These are phyloP conservation scores for Monarcha castaneiventris DNA, from an alignment of 2,113 vertebrate species.

Conservation along the genomic window DNA sequence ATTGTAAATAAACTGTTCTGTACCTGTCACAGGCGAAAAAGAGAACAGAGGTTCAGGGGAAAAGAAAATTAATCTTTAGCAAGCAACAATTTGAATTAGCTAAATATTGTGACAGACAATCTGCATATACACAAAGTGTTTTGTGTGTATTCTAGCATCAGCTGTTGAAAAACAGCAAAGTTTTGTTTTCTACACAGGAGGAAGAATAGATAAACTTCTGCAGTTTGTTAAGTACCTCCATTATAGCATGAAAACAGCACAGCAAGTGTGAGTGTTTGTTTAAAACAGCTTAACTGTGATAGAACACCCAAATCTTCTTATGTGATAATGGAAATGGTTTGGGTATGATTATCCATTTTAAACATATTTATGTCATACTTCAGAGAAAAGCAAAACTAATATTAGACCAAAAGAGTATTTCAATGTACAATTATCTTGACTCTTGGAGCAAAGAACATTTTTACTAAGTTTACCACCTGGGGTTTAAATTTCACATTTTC, in stretches of 20 bases:
- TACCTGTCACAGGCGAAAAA: background rate
- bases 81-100: background rate
- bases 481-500: background rate
- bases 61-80: background rate
- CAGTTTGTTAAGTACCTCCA: background rate
- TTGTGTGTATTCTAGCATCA: background rate
- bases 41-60: background rate
- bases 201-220: background rate
- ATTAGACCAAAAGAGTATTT: conserved; percentile 22
- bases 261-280: background rate
- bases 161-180: background rate
- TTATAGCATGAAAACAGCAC: background rate
- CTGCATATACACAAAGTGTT: background rate
- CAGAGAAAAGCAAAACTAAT: conserved; percentile 37
- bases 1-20: background rate
- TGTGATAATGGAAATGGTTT: background rate
- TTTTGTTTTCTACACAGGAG: background rate
- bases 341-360: conserved; percentile 17
- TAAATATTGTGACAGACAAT: background rate
- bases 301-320: conserved; percentile 5
- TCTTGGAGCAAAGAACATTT: conserved; percentile 15
- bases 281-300: background rate
- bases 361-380: conserved; percentile 15
- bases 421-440: conserved; percentile 32
- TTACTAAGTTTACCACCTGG: background rate